Conservation (phyloP, 2,888 invertebrate genomes). For the Orchesella flavescens region DNA sequence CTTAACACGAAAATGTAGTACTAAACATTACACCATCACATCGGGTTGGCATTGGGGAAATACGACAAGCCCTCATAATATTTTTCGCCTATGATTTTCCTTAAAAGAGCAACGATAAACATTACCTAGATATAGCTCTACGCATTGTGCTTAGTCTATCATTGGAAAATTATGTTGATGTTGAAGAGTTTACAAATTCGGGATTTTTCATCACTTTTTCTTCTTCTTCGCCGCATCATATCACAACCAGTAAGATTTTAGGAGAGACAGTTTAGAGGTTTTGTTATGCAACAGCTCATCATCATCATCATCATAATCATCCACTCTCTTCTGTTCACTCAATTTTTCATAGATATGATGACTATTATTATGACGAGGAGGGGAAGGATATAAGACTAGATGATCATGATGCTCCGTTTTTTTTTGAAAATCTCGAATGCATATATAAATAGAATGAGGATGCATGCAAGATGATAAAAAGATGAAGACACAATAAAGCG, state of each 20-base stretch:
- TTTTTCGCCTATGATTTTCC: slow-evolving; percentile 27
- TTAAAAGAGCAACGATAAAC: slow-evolving; percentile 5
- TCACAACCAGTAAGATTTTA: neutral
- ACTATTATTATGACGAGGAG: neutral
- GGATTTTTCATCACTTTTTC: neutral
- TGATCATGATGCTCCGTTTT: slow-evolving; percentile 16
- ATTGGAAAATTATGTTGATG: slow-evolving; percentile 5
- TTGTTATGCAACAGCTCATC: neutral
- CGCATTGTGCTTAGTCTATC: neutral
- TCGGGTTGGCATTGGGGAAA: neutral
- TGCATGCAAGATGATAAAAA: no score
- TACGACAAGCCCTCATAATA: slow-evolving; percentile 2
- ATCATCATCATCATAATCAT: slow-evolving; percentile 1
- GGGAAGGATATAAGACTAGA: slow-evolving; percentile 4
- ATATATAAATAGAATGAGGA: no score
- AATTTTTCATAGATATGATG: neutral
- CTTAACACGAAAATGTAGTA: slow-evolving; percentile 58
- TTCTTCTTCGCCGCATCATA: no score
- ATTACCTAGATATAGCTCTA: neutral
- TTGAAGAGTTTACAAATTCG: neutral
- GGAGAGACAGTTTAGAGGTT: neutral
- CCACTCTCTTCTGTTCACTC: neutral
- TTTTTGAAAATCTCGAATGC: neutral
- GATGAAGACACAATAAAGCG: no score
- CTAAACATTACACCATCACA: slow-evolving; percentile 6